Percentiles rank a stretch among this genome's conserved stretches.
phyloP scores from a whole-genome alignment of 1,140 invertebrate genomes.

The Thaumatotibia leucotreta region DNA sequence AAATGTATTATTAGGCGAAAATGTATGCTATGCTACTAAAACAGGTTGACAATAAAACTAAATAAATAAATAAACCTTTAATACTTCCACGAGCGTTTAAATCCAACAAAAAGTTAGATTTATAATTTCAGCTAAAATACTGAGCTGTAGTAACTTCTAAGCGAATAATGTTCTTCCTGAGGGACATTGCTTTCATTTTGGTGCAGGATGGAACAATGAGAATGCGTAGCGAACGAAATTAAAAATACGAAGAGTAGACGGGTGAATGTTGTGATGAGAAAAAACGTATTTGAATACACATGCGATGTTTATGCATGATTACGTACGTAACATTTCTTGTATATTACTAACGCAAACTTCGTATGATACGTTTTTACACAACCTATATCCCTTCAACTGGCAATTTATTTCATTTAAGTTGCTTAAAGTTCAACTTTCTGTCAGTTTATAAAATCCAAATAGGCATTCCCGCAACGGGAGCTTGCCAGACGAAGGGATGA shows the following conservation, averaged over 20 bases:
- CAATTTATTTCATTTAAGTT: too few species aligned
- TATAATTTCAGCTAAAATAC: slow-evolving; percentile 16
- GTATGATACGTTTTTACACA: too few species aligned
- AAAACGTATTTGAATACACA: too few species aligned
- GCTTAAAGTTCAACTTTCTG: too few species aligned
- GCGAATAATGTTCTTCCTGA: slow-evolving; percentile 28
- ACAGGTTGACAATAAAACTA: neutral
- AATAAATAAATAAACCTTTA: neutral
- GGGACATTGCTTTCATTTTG: slow-evolving; percentile 30
- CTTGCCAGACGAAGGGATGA: too few species aligned
- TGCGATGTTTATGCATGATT: too few species aligned
- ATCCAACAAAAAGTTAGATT: slow-evolving; percentile 19
- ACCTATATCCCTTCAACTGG: too few species aligned
- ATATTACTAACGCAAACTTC: too few species aligned
- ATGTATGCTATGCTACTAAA: neutral
- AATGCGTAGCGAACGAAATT: slow-evolving; percentile 26
- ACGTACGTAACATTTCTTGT: too few species aligned
- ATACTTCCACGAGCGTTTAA: neutral
- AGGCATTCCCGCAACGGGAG: too few species aligned
- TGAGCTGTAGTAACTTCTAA: slow-evolving; percentile 26
- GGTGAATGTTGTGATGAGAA: too few species aligned
- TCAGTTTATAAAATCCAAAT: too few species aligned
- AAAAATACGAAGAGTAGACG: slow-evolving; percentile 17
- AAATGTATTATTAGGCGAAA: neutral
- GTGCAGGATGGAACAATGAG: slow-evolving; percentile 23